These are phyloP conservation scores for Cyphotilapia sp. DNA, from an alignment of 2,113 vertebrate genomes.

Conservation along the genomic window DNA sequence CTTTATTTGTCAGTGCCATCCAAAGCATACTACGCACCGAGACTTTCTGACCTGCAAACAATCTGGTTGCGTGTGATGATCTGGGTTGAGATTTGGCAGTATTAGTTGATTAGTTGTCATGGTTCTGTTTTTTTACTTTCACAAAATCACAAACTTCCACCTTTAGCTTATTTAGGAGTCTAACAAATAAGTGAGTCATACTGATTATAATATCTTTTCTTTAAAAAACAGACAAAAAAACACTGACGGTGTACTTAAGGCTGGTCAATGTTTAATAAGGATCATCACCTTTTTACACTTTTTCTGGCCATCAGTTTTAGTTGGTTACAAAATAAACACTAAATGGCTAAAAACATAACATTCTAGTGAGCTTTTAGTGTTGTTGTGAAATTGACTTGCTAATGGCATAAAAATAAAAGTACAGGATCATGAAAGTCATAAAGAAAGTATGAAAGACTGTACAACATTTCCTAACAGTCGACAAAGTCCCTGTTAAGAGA, in stretches of 20 bases:
- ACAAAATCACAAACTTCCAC: not conserved
- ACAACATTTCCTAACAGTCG: not conserved
- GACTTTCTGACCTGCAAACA: not conserved
- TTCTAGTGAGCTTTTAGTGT: not conserved
- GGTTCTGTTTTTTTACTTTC: not conserved
- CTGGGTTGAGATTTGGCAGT: too few relatives aligned
- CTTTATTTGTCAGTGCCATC: not conserved
- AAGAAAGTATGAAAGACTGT: not conserved
- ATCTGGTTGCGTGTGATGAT: too few relatives aligned
- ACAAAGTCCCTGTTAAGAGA: not conserved
- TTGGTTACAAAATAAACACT: not conserved
- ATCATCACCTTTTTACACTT: not conserved
- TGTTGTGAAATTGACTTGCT: not conserved
- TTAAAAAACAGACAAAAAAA: not conserved
- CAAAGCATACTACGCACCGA: rapidly evolving
- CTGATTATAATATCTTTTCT: not conserved
- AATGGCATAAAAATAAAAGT: not conserved
- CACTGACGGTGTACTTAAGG: rapidly evolving
- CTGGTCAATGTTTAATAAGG: not conserved
- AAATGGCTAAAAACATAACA: not conserved
- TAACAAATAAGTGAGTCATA: not conserved
- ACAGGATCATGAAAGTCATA: not conserved
- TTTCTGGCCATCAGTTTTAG: not conserved
- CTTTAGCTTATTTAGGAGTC: not conserved
- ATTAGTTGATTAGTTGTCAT: not conserved